Conservation (phyloP, 2,113 vertebrate genomes). For the Fulica atra region DNA sequence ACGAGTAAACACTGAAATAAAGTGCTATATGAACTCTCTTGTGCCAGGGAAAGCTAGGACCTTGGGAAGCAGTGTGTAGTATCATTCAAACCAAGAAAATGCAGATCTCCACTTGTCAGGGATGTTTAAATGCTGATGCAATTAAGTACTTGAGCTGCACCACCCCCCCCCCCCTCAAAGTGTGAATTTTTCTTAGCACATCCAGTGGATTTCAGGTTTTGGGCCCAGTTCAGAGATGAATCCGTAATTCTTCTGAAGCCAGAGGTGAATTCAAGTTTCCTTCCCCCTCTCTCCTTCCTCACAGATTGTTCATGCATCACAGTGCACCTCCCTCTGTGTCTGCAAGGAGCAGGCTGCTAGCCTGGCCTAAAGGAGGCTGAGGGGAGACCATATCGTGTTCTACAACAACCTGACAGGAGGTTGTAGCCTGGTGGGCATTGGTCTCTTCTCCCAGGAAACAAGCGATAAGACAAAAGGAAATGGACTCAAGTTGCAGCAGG, state of each 20-base stretch:
- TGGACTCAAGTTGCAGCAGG: too few relatives aligned
- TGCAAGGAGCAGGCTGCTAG: neutral
- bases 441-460: too few relatives aligned
- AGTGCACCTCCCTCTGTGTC: neutral
- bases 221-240: neutral
- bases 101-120: neutral
- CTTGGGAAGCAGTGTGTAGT: neutral
- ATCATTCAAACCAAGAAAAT: neutral
- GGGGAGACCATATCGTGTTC: too few relatives aligned
- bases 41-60: neutral
- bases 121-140: neutral
- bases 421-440: too few relatives aligned
- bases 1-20: neutral
- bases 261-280: neutral
- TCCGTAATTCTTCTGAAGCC: neutral
- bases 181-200: neutral
- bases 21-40: neutral
- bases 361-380: too few relatives aligned
- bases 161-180: neutral
- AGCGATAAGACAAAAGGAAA: too few relatives aligned
- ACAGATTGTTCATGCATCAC: neutral
- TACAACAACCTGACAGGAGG: too few relatives aligned
- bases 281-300: neutral
- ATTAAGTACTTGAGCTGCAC: neutral
- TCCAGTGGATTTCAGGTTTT: neutral